Conservation (phyloP, 2,113 vertebrate genomes). For the Aphyosemion australe region DNA sequence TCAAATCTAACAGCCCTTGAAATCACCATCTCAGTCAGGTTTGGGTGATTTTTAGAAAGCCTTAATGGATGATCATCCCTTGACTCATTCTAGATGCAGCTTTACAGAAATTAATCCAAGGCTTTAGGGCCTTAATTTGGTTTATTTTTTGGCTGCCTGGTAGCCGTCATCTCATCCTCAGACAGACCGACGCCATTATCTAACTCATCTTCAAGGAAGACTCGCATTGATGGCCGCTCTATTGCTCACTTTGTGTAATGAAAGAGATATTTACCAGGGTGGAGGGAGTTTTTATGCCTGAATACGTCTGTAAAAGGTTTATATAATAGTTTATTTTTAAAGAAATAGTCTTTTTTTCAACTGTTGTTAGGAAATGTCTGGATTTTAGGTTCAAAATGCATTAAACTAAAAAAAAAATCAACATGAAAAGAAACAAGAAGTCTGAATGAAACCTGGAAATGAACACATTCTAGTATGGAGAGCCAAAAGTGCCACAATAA, state of each 20-base stretch:
- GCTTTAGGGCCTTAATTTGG: conserved; percentile 58
- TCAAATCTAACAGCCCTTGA: no score
- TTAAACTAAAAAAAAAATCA: no score
- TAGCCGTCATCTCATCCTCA: conserved; percentile 56
- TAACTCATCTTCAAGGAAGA: no score
- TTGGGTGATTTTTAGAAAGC: conserved; percentile 30
- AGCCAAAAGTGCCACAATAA: no score
- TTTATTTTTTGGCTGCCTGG: conserved; percentile 41
- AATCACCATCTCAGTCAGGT: conserved; percentile 38
- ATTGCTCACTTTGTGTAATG: not conserved
- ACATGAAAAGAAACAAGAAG: no score
- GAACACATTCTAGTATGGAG: no score
- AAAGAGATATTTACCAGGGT: not conserved
- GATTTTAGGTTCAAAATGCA: no score
- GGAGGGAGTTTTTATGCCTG: not conserved
- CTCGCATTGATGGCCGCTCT: conserved; percentile 20
- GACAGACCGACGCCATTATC: no score
- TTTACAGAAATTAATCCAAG: conserved; percentile 35
- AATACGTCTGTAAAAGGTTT: not conserved
- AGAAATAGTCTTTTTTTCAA: no score
- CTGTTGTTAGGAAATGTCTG: no score
- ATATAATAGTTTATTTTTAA: no score
- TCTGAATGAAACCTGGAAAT: no score
- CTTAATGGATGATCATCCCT: conserved; percentile 28
- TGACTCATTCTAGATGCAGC: conserved; percentile 40